phyloP scores from a whole-genome alignment of 2,797 vertebrate species.

The Urocyon cinereoargenteus region DNA sequence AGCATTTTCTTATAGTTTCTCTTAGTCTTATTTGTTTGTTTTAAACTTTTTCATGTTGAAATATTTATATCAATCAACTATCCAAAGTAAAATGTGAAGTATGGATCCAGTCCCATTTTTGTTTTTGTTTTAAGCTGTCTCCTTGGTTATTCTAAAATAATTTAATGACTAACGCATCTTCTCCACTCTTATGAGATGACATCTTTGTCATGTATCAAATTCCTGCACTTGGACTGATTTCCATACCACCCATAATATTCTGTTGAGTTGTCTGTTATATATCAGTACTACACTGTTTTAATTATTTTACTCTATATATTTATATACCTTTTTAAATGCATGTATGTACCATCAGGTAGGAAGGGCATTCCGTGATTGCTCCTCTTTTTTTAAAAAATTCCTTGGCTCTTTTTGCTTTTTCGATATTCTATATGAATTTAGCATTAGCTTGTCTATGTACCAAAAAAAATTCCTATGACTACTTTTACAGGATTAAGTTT shows the following conservation, averaged over 20 bases:
- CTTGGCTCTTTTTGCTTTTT: constrained; percentile 20
- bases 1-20: neutral
- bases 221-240: neutral
- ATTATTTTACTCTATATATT: neutral
- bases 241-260: neutral
- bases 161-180: constrained; percentile 3
- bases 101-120: neutral
- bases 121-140: neutral
- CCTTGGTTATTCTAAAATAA: neutral
- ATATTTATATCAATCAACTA: constrained; percentile 30
- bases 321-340: neutral
- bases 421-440: neutral
- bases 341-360: neutral
- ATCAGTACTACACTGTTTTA: constrained; percentile 31
- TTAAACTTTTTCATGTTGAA: neutral
- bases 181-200: constrained; percentile 22
- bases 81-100: neutral
- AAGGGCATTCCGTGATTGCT: neutral
- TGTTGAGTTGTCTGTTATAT: neutral
- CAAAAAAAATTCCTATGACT: neutral
- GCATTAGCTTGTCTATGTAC: neutral
- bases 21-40: neutral
- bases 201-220: constrained; percentile 17
- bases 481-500: neutral
- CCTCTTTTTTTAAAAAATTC: neutral